Conservation (phyloP, 2,113 vertebrate genomes). For the Petrocephalus microphthalmus region DNA sequence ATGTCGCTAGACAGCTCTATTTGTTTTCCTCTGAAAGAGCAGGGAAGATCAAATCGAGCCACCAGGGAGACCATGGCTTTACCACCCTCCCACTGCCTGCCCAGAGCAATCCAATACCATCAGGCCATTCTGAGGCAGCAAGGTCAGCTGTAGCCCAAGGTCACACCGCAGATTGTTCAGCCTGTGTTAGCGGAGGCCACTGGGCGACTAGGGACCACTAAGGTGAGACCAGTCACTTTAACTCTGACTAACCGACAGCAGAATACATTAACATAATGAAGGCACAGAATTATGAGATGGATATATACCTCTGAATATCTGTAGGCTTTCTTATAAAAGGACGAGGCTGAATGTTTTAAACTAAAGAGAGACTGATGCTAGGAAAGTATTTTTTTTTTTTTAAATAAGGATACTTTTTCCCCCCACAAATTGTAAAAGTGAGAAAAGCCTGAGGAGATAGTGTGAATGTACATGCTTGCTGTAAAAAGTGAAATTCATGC, state of each 20-base stretch:
- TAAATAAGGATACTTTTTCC: background rate
- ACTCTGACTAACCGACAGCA: conserved; percentile 25
- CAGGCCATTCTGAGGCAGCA: conserved; percentile 45
- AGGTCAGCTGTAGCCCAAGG: conserved; percentile 52
- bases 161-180: conserved; percentile 37
- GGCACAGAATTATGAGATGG: background rate
- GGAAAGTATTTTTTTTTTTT: background rate
- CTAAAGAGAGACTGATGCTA: background rate
- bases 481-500: background rate
- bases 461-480: background rate
- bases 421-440: background rate
- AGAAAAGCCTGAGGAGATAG: background rate
- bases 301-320: conserved; percentile 14
- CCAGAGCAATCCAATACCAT: conserved; percentile 57
- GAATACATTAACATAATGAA: conserved; percentile 17
- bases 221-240: conserved; percentile 22
- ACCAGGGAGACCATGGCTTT: conserved; percentile 40
- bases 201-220: background rate
- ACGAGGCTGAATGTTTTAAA: background rate
- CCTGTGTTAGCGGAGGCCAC: conserved; percentile 9
- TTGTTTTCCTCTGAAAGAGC: conserved; percentile 46
- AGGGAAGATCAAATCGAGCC: conserved; percentile 36
- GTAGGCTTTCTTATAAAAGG: background rate
- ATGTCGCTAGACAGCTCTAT: conserved; percentile 45
- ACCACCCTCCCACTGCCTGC: conserved; percentile 34